These are phyloP conservation scores for Lasioglossum zephyrum DNA, from an alignment of 2,888 invertebrate genomes.

Conservation along the genomic window DNA sequence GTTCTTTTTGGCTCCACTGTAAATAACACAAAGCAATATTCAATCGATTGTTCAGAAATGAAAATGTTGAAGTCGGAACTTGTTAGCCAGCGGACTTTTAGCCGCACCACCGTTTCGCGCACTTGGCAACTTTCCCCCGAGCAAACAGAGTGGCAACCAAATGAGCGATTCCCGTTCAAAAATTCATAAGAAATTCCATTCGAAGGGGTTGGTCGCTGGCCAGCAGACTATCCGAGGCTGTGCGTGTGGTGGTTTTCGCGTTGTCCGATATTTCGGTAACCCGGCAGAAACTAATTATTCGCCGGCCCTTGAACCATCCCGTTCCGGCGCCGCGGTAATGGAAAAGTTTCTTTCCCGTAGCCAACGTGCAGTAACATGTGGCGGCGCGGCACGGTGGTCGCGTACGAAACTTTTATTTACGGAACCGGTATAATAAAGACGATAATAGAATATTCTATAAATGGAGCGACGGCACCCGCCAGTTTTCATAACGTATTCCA, in stretches of 20 bases:
- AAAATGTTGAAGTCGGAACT: background rate
- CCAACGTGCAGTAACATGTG: constrained; percentile 25
- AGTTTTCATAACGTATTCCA: constrained; percentile 62
- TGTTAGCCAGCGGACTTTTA: background rate
- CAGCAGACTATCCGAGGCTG: background rate
- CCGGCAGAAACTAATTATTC: constrained; percentile 46
- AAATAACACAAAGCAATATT: background rate
- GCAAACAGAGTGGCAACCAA: background rate
- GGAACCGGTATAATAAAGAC: constrained; percentile 54
- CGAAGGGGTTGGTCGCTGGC: background rate
- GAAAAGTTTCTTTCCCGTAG: constrained; percentile 50
- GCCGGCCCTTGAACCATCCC: constrained; percentile 4
- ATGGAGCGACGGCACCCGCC: constrained; percentile 14
- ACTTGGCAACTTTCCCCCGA: background rate
- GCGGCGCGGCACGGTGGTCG: background rate
- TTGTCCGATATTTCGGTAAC: constrained; percentile 25
- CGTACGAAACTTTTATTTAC: constrained; percentile 60
- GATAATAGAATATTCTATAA: constrained; percentile 64
- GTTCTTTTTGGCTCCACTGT: background rate
- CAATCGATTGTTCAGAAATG: background rate
- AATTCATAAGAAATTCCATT: background rate
- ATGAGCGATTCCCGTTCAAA: background rate
- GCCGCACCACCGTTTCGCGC: background rate
- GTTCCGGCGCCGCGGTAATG: constrained; percentile 32
- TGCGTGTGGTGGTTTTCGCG: background rate